A percentile compares a stretch with the other conserved stretches of the same genome.
These are phyloP conservation scores for Pollenia labialis DNA, from an alignment of 2,888 invertebrate species.

Conservation along the genomic window DNA sequence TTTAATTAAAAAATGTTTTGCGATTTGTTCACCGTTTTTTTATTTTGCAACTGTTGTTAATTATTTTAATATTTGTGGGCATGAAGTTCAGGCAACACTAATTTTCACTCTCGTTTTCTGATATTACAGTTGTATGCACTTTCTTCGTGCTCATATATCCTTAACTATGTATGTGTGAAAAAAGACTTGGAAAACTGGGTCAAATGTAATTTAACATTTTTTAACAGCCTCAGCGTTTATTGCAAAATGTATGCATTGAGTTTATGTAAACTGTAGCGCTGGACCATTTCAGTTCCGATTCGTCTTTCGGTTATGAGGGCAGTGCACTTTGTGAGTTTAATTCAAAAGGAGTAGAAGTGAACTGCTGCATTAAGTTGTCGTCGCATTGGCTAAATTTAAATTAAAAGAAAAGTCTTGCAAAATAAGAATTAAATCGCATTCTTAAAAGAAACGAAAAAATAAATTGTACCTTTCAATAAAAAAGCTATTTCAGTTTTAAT, in stretches of 20 bases:
- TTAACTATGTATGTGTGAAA: neutral
- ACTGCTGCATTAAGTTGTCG: conserved; percentile 24
- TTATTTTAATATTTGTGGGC: no score
- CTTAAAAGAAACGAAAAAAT: neutral
- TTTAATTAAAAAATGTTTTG: no score
- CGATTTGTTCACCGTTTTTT: no score
- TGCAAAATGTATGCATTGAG: conserved; percentile 54
- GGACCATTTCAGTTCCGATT: conserved; percentile 79
- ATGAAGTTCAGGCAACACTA: no score
- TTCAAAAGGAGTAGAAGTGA: conserved; percentile 77
- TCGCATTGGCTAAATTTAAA: neutral
- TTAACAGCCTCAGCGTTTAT: conserved; percentile 39
- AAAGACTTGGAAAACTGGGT: conserved; percentile 60
- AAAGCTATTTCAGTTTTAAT: neutral
- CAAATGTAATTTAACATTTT: conserved; percentile 71
- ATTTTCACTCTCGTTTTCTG: no score
- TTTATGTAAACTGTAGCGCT: conserved; percentile 61
- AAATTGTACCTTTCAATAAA: no score
- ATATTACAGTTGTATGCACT: no score
- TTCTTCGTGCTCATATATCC: no score
- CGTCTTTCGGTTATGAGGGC: conserved; percentile 81
- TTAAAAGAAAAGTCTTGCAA: conserved; percentile 13
- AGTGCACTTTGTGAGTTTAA: conserved; percentile 81
- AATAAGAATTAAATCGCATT: conserved; percentile 4
- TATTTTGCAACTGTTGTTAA: no score